phyloP scores from a whole-genome alignment of 2,888 invertebrate genomes.

The Cryptosula pallasiana region DNA sequence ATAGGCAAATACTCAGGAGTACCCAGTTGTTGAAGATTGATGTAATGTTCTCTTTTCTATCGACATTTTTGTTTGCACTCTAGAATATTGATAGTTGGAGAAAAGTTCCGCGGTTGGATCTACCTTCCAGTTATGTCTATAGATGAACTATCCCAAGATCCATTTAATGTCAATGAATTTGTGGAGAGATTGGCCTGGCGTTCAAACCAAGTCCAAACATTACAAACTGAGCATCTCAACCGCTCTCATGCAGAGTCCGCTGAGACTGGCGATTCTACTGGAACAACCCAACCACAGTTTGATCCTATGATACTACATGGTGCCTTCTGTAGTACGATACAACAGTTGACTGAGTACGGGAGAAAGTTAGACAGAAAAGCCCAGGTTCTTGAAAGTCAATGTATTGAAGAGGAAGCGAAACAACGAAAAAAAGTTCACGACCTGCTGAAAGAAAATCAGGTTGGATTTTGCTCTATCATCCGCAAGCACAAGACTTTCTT shows the following conservation, averaged over 20 bases:
- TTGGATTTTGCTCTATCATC: too few relatives aligned
- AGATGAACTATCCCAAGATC: conserved; percentile 65
- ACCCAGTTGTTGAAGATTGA: too few relatives aligned
- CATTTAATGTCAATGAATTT: conserved; percentile 94
- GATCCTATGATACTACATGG: conserved; percentile 82
- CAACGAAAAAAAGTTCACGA: conserved; percentile 63
- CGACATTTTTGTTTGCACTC: too few relatives aligned
- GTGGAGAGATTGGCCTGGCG: conserved; percentile 93
- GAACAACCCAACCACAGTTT: conserved; percentile 58
- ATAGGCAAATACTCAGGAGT: too few relatives aligned
- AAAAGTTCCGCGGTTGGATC: too few relatives aligned
- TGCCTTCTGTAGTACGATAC: conserved; percentile 85
- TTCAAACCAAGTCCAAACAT: conserved; percentile 66
- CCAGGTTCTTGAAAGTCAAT: conserved; percentile 61
- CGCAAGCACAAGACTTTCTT: too few relatives aligned
- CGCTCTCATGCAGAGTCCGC: not conserved
- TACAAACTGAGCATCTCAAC: conserved; percentile 60
- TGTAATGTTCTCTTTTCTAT: too few relatives aligned
- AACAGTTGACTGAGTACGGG: conserved; percentile 40
- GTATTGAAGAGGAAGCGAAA: conserved; percentile 72
- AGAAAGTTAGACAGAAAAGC: conserved; percentile 19
- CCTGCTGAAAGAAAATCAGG: conserved; percentile 67
- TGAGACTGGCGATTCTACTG: not conserved
- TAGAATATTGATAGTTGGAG: too few relatives aligned
- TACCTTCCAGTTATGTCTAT: not conserved